These are phyloP conservation scores for Rhinophrynus dorsalis DNA, from an alignment of 2,797 vertebrate species.

Conservation along the genomic window DNA sequence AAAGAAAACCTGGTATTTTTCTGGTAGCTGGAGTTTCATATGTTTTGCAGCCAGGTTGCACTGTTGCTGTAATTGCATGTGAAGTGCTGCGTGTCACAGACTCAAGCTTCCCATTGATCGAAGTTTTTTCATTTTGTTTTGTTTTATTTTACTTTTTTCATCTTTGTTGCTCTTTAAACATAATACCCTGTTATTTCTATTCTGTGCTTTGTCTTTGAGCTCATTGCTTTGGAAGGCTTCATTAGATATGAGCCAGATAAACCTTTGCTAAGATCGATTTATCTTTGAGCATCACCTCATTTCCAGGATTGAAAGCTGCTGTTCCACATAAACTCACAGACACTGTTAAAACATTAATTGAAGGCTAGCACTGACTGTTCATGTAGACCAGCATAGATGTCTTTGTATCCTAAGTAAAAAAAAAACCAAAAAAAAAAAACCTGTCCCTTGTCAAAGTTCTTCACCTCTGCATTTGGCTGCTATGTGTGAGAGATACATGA, in stretches of 20 bases:
- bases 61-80: no score
- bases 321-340: not conserved
- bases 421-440: no score
- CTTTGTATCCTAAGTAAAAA: not conserved
- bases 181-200: no score
- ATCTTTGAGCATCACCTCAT: not conserved
- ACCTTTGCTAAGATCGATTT: not conserved
- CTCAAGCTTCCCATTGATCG: no score
- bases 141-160: no score
- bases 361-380: not conserved
- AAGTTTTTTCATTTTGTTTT: no score
- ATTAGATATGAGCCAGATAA: not conserved
- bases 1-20: no score
- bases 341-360: conserved; percentile 7
- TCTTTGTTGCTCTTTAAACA: no score
- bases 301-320: not conserved
- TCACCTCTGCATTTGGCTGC: not conserved
- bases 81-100: no score
- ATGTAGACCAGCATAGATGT: not conserved
- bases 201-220: no score
- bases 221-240: not conserved
- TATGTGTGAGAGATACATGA: not conserved
- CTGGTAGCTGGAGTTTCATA: no score
- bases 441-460: not conserved
- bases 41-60: no score